A percentile compares a stretch with the other conserved stretches of the same genome.
Evolutionary conservation across 1,140 invertebrate genomes (phyloP).

Genomic region (Atta texana): DNA sequence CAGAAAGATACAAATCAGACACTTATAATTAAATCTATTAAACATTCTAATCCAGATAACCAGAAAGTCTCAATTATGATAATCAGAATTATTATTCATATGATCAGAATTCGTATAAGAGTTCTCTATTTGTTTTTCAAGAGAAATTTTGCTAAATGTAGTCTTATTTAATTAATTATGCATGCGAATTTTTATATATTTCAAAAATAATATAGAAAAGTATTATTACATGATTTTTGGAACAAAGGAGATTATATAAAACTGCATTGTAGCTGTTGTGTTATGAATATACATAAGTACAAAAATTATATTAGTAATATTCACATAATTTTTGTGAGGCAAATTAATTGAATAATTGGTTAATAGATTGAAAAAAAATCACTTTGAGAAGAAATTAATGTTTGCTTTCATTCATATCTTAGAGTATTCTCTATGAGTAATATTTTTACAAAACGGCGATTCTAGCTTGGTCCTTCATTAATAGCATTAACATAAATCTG

Average conservation of each 20-base stretch:
- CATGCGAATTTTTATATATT: neutral
- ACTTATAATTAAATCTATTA: too few species aligned
- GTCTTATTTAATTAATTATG: neutral
- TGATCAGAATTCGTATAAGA: neutral
- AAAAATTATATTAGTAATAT: conserved; percentile 5
- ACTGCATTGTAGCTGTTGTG: too few species aligned
- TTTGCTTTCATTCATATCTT: neutral
- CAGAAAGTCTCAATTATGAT: too few species aligned
- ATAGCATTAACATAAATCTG: neutral
- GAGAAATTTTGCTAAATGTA: neutral
- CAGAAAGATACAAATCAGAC: too few species aligned
- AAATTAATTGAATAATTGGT: neutral
- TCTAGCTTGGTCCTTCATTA: neutral
- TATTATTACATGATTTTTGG: neutral
- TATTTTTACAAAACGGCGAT: neutral
- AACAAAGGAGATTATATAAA: neutral
- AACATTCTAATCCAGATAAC: too few species aligned
- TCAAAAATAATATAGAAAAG: neutral
- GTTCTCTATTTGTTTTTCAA: too few species aligned
- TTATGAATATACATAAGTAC: neutral
- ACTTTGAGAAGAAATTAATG: neutral
- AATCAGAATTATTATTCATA: too few species aligned
- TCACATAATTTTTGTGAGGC: neutral
- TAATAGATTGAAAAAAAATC: neutral
- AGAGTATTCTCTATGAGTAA: neutral